phyloP scores from a whole-genome alignment of 2,797 vertebrate species.

The Apogon hyalosoma region DNA sequence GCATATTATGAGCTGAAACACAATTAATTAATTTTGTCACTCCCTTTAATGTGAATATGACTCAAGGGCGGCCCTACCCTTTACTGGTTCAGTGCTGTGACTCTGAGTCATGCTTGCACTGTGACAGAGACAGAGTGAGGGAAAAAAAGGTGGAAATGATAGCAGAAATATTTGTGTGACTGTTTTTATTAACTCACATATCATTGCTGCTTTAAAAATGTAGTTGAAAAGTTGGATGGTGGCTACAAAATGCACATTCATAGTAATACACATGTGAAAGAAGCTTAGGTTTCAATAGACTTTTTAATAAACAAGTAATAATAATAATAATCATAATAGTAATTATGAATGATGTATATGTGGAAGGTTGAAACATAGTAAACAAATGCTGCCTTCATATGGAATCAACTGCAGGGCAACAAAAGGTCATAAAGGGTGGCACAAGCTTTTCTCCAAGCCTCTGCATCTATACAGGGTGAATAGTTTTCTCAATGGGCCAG shows the following conservation, averaged over 20 bases:
- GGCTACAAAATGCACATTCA: slow-evolving; percentile 6
- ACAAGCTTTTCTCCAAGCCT: slow-evolving; percentile 22
- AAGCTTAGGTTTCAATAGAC: neutral
- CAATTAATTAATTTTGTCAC: slow-evolving; percentile 56
- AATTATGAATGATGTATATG: neutral
- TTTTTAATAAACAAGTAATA: neutral
- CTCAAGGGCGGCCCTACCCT: slow-evolving; percentile 61
- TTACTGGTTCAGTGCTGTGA: slow-evolving; percentile 39
- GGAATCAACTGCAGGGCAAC: slow-evolving; percentile 14
- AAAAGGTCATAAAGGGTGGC: slow-evolving; percentile 45
- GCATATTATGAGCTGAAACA: slow-evolving; percentile 26
- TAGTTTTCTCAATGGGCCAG: slow-evolving; percentile 58
- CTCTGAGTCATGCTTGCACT: slow-evolving; percentile 40
- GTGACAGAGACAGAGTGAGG: slow-evolving; percentile 17
- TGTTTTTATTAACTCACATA: slow-evolving; percentile 25
- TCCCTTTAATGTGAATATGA: slow-evolving; percentile 57
- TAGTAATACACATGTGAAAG: slow-evolving; percentile 2
- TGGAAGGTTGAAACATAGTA: slow-evolving; percentile 5
- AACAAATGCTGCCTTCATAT: slow-evolving; percentile 5
- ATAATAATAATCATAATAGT: too few species aligned
- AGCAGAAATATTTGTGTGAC: neutral
- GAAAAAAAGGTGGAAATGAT: neutral
- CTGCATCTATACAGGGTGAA: slow-evolving; percentile 9
- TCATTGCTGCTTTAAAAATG: slow-evolving; percentile 4
- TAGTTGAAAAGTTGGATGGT: slow-evolving; percentile 3